Percentiles rank a stretch among this genome's conserved stretches.
Evolutionary conservation across 2,797 vertebrate genomes (phyloP).

Genomic region (Trachops cirrhosus): DNA sequence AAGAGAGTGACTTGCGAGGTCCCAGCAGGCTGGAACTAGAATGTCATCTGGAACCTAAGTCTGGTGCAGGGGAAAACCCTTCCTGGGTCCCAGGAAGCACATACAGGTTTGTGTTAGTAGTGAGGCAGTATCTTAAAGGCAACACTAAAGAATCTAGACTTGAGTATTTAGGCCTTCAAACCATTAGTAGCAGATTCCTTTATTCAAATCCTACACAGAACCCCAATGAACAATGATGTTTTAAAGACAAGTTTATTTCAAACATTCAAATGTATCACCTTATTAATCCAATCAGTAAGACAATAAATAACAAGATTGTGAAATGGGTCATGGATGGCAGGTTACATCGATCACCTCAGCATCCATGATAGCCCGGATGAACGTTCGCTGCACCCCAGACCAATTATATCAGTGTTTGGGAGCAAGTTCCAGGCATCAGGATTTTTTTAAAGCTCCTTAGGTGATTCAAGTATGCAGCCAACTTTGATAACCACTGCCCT

Average conservation of each 20-base stretch:
- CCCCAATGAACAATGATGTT: background rate
- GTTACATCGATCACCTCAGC: background rate
- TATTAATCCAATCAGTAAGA: background rate
- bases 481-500: background rate
- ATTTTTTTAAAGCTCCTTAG: background rate
- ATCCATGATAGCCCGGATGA: background rate
- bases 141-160: background rate
- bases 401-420: background rate
- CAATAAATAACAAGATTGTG: background rate
- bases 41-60: background rate
- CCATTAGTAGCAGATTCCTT: background rate
- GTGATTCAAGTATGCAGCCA: background rate
- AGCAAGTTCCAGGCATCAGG: background rate
- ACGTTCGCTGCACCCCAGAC: background rate
- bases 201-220: conserved; percentile 3
- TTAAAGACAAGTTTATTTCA: background rate
- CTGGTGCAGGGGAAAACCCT: background rate
- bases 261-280: background rate
- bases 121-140: background rate
- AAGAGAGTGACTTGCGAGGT: background rate
- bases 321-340: background rate
- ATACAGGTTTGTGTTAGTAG: background rate
- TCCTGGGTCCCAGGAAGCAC: background rate
- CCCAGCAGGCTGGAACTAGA: background rate
- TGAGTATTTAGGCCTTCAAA: background rate